Percentiles rank a stretch among this genome's conserved stretches.
Evolutionary conservation across 2,797 vertebrate genomes (phyloP).

Genomic region (Cyclura pinguis): DNA sequence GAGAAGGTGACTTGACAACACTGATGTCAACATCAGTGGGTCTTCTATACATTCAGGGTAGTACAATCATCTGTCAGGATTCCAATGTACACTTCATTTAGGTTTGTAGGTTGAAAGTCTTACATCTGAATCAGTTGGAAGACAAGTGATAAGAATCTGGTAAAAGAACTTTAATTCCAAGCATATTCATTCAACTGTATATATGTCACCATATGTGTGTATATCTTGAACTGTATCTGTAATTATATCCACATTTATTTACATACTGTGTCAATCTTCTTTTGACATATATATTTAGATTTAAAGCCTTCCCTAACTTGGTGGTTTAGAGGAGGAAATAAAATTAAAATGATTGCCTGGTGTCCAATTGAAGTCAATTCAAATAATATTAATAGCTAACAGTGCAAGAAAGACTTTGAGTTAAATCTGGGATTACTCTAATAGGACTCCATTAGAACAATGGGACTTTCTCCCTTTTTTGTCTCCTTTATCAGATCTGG

Average conservation of each 20-base stretch:
- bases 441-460: too few relatives aligned
- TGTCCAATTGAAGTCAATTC: not conserved
- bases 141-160: not conserved
- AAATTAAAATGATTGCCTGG: not conserved
- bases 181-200: not conserved
- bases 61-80: not conserved
- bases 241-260: not conserved
- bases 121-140: not conserved
- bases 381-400: not conserved
- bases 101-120: conserved; percentile 17
- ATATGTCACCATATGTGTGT: not conserved
- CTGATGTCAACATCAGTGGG: conserved; percentile 26
- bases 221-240: not conserved
- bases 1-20: conserved; percentile 13
- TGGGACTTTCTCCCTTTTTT: too few relatives aligned
- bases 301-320: not conserved
- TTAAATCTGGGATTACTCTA: too few relatives aligned
- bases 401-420: not conserved
- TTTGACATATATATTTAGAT: not conserved
- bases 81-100: conserved; percentile 10
- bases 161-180: not conserved
- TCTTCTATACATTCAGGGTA: conserved; percentile 1
- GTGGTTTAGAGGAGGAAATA: not conserved
- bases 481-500: too few relatives aligned
- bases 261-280: not conserved